These are phyloP conservation scores for Palloptera scutellata DNA, from an alignment of 2,888 invertebrate genomes.

Conservation along the genomic window DNA sequence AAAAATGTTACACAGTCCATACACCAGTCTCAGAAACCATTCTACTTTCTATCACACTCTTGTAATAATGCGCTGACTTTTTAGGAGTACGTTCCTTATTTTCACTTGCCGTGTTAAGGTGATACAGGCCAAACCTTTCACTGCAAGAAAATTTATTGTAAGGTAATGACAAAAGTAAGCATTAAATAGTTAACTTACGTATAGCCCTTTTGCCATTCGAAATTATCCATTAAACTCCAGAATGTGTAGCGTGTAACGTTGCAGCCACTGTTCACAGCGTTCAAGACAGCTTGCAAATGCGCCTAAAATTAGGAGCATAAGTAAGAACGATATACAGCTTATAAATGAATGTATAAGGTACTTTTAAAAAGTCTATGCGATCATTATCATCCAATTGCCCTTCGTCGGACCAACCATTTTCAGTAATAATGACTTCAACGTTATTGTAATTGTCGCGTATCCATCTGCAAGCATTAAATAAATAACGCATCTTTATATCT, in stretches of 20 bases:
- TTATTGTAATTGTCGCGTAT: slow-evolving; percentile 68
- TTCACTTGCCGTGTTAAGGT: slow-evolving; percentile 71
- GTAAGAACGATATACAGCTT: neutral
- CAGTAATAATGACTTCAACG: slow-evolving; percentile 68
- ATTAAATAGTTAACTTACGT: slow-evolving; percentile 44
- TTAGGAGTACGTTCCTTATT: slow-evolving; percentile 71
- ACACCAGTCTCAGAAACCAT: neutral
- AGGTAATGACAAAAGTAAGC: neutral
- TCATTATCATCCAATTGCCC: slow-evolving; percentile 59
- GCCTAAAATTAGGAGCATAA: slow-evolving; percentile 37
- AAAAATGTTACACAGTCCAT: too few relatives aligned
- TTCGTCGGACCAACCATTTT: slow-evolving; percentile 69
- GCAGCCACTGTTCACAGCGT: slow-evolving; percentile 51
- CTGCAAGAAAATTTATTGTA: slow-evolving; percentile 62
- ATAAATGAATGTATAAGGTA: slow-evolving; percentile 27
- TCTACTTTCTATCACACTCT: slow-evolving; percentile 39
- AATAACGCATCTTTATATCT: neutral
- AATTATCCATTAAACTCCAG: slow-evolving; percentile 58
- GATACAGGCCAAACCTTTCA: slow-evolving; percentile 73
- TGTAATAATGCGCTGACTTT: slow-evolving; percentile 65
- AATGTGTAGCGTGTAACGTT: slow-evolving; percentile 51
- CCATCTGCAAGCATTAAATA: slow-evolving; percentile 55
- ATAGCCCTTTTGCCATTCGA: slow-evolving; percentile 56
- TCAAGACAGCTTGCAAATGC: slow-evolving; percentile 50
- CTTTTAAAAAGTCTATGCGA: slow-evolving; percentile 54